Conservation (phyloP, 2,797 vertebrate genomes). For the Dryobates pubescens region DNA sequence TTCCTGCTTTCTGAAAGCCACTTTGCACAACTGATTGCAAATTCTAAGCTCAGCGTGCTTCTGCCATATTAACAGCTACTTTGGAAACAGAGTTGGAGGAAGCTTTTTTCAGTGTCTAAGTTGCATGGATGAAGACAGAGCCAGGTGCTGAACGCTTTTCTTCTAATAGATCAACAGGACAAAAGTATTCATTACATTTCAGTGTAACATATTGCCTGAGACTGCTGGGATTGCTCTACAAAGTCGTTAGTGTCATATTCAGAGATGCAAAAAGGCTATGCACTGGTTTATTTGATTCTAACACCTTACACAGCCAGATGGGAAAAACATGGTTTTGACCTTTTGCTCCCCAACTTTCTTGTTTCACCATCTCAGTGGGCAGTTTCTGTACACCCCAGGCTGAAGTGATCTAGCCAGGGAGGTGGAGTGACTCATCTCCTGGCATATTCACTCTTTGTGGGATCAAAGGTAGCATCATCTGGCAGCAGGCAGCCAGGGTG, state of each 20-base stretch:
- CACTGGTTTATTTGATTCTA: neutral
- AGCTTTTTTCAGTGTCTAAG: neutral
- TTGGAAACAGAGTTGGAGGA: neutral
- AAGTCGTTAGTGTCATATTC: neutral
- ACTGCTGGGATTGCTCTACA: neutral
- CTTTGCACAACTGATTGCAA: neutral
- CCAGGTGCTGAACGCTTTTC: neutral
- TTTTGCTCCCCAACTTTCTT: neutral
- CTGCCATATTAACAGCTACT: neutral
- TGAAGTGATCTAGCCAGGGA: neutral
- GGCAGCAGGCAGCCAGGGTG: neutral
- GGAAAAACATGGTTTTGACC: neutral
- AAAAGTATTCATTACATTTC: neutral
- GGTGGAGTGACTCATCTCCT: constrained; percentile 9
- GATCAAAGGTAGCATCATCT: neutral
- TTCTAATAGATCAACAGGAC: neutral
- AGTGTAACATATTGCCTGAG: neutral
- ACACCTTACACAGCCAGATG: neutral
- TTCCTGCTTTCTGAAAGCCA: neutral
- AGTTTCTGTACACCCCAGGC: neutral
- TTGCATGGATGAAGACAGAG: neutral
- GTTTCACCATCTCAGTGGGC: neutral
- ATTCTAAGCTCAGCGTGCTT: neutral
- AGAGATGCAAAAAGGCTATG: neutral
- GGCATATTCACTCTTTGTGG: neutral